Evolutionary conservation across 2,888 invertebrate genomes (phyloP), one percentile per base, ranked within the genome.

Genomic region (Aquatica leii): DNA sequence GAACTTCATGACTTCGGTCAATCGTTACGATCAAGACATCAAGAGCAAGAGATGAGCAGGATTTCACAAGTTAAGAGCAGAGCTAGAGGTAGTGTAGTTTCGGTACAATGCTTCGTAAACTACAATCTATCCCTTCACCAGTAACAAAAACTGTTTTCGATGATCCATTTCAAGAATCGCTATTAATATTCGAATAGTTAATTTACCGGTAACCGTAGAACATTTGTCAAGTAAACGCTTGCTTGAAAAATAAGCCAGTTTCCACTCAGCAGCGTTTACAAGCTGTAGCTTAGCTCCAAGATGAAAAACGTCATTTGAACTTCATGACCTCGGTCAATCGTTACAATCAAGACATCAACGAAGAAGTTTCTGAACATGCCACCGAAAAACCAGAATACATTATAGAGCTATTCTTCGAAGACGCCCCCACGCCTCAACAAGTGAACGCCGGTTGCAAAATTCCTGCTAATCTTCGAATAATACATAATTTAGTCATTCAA

Each of bases 161-260:
- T n/a, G n/a, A n/a, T n/a, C n/a, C n/a, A n/a, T n/a, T n/a, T n/a
- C n/a, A n/a, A n/a, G n/a, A n/a, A n/a, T n/a, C n/a, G n/a, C n/a
- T n/a, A n/a, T n/a, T n/a, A n/a, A n/a, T n/a, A n/a, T n/a, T n/a
- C n/a, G n/a, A n/a, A n/a, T n/a, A n/a, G n/a, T n/a, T n/a, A n/a
- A n/a, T n/a, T n/a, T n/a, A n/a, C n/a, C n/a, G n/a, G n/a, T n/a
- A n/a, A n/a, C n/a, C n/a, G n/a, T n/a, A n/a, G n/a, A n/a, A n/a
- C n/a, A n/a, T n/a, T n/a, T 98, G 97, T 81, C 98, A 99, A 84
- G 99, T 99, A 84, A 99, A 99, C 82, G 98, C 98, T 2, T 99
- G 99, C 99, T 87, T 99, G 1, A 86, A 98, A 51, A 99, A 99
- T 81, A 99, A 99, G 83, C 86, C 99, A 65, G 98, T 98, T 48